A percentile compares a stretch with the other conserved stretches of the same genome.
Evolutionary conservation across 2,888 invertebrate genomes (phyloP).

Genomic region (Melinopterus prodromus): DNA sequence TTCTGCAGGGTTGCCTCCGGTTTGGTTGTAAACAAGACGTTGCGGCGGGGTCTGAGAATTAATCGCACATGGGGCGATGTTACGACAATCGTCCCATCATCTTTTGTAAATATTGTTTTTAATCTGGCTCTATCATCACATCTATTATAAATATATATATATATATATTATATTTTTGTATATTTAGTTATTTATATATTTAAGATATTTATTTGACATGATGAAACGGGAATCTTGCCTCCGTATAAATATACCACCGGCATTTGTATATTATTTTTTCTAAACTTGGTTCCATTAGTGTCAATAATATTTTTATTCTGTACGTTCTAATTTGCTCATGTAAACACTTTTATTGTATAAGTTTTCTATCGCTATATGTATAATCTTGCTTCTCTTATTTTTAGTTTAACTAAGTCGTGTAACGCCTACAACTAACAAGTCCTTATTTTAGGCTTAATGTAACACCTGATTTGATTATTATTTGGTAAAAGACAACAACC

Average conservation of each 20-base stretch:
- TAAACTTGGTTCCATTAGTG: background rate
- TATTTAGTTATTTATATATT: background rate
- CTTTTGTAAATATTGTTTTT: background rate
- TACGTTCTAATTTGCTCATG: background rate
- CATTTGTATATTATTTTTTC: background rate
- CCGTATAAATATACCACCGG: background rate
- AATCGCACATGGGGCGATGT: too few species aligned
- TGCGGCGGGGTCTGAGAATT: too few species aligned
- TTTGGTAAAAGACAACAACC: background rate
- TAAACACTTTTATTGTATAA: background rate
- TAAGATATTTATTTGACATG: slow-evolving; percentile 4
- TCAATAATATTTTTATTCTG: background rate
- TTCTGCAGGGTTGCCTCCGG: background rate
- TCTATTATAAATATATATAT: background rate
- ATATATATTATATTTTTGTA: background rate
- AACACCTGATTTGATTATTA: background rate
- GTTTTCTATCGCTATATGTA: background rate
- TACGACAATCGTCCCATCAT: background rate
- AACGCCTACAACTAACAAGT: background rate
- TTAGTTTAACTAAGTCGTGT: background rate
- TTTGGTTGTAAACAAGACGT: background rate
- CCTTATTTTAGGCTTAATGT: background rate
- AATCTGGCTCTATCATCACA: background rate
- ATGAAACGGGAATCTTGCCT: background rate
- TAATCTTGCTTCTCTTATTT: background rate